Evolutionary conservation across 2,797 vertebrate species (phyloP).

Genomic region (Trachops cirrhosus): DNA sequence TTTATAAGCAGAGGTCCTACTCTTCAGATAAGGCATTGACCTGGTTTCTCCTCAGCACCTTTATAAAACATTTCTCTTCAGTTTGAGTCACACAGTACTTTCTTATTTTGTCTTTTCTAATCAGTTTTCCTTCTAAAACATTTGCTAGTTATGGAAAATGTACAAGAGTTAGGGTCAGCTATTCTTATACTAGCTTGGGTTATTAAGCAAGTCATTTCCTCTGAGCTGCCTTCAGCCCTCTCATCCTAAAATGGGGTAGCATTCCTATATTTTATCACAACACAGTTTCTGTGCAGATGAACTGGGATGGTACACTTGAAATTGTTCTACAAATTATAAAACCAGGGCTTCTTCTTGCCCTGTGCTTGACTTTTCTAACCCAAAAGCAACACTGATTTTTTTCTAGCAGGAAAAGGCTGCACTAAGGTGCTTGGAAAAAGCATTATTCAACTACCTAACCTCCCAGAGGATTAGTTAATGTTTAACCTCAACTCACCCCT

Average conservation of each 20-base stretch:
- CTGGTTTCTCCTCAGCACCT: not conserved
- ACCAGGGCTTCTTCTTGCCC: not conserved
- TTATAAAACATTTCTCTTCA: not conserved
- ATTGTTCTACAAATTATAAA: not conserved
- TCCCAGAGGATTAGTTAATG: conserved; percentile 14
- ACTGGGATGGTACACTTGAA: not conserved
- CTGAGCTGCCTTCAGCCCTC: not conserved
- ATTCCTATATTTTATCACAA: not conserved
- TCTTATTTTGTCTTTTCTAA: not conserved
- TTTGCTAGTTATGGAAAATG: not conserved
- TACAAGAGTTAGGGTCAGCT: not conserved
- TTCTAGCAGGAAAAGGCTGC: conserved; percentile 13
- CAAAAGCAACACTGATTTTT: not conserved
- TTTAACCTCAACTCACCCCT: not conserved
- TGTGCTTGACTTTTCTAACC: not conserved
- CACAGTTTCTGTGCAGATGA: not conserved
- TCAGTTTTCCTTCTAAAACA: not conserved
- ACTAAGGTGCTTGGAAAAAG: not conserved
- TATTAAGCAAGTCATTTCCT: not conserved
- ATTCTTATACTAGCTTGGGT: not conserved
- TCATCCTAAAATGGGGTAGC: not conserved
- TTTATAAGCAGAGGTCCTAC: not conserved
- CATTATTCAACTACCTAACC: not conserved
- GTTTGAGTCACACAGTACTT: not conserved
- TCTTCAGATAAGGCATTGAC: not conserved